Evolutionary conservation across 1,140 invertebrate genomes (phyloP), one percentile per base, ranked within the genome.

Genomic region (Drosophila novamexicana): DNA sequence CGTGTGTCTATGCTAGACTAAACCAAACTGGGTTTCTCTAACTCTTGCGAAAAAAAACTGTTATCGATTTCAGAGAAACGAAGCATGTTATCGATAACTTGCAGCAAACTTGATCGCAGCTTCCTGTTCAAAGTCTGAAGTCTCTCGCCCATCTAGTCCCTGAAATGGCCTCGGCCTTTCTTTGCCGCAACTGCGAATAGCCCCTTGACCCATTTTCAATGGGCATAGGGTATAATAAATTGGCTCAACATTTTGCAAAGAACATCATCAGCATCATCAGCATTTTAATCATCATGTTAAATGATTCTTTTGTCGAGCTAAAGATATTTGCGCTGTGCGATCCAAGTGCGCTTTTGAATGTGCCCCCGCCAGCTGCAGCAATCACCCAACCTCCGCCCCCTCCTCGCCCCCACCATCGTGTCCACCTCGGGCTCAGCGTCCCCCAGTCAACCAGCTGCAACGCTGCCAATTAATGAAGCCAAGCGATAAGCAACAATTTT

Each of bases 211-310:
- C 22, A 29, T 29, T 29, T 29, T 29, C 22, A 40, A 12, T 40
- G 39, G 39, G 10, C 39, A 40, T 29, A 29, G 22, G 22, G 22
- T 29, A 29, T 29, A 29, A 67, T 72, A 72, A 67, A 72, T 72
- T 72, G 69, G 47, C 63, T 72, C 63, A 58, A 29, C 62, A 52
- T 58, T 66, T 72, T 66, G 62, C 62, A 72, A 65, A 58, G 53
- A 72, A 65, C 57, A 29, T 34, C 42, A 63, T 64, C 37, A 53
- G 7, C 64, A 32, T 16, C 45, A 36, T 14, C 40, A 16, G 16
- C 45, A 62, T 50, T 18, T 36, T 18, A 8, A 56, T 36, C 29
- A 45, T 47, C 29, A 39, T 32, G 37, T 49, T 32, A 16, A 47
- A n/a, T 58, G 39, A 52, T 42, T 59, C 29, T 42, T 59, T 50